Percentiles rank a stretch among this genome's conserved stretches.
Evolutionary conservation across 1,140 invertebrate genomes (phyloP).

Genomic region (Neodiprion pinetum): DNA sequence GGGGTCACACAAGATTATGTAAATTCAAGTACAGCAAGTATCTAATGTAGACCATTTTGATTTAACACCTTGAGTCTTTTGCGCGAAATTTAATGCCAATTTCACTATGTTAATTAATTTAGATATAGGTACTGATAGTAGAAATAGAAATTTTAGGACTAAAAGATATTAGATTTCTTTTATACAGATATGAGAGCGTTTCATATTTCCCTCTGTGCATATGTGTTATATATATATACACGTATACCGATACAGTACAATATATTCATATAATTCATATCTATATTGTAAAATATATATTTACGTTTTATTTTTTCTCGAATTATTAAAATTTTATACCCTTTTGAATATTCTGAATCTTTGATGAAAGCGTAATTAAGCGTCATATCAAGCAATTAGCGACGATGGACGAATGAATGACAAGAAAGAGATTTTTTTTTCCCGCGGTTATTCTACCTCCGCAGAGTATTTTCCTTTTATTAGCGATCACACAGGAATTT

Average conservation of each 20-base stretch:
- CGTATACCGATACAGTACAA: slow-evolving; percentile 8
- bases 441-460: too few species aligned
- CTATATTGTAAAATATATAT: neutral
- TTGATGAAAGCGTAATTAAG: slow-evolving; percentile 8
- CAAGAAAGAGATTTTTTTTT: neutral
- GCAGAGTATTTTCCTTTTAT: too few species aligned
- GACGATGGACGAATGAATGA: neutral
- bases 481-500: too few species aligned
- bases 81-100: too few species aligned
- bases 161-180: slow-evolving; percentile 34
- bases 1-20: too few species aligned
- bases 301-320: slow-evolving; percentile 5
- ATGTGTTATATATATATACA: slow-evolving; percentile 21
- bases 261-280: neutral
- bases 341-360: slow-evolving; percentile 18
- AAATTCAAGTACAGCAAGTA: too few species aligned
- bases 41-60: too few species aligned
- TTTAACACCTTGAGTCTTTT: too few species aligned
- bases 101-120: too few species aligned
- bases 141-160: slow-evolving; percentile 38
- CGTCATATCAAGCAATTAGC: neutral
- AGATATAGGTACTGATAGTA: too few species aligned
- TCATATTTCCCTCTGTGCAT: slow-evolving; percentile 39
- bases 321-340: slow-evolving; percentile 22
- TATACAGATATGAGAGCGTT: slow-evolving; percentile 42